Percentiles rank a stretch among this genome's conserved stretches.
phyloP scores from a whole-genome alignment of 2,797 vertebrate genomes.

The Phrynocephalus guinanensis region DNA sequence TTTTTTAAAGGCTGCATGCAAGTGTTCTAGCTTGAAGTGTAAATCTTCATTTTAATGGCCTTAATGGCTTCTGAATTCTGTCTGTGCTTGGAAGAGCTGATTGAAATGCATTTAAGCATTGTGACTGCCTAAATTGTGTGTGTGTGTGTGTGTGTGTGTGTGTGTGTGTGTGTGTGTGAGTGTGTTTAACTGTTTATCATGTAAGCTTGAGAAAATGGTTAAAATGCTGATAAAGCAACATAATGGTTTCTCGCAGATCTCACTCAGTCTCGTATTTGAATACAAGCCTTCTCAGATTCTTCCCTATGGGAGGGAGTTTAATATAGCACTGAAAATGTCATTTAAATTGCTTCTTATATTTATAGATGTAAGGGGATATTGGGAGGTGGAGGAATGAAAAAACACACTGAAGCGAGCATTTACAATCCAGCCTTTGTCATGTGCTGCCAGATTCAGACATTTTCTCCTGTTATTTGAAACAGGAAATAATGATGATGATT shows the following conservation, averaged over 20 bases:
- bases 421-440: not conserved
- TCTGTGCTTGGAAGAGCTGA: conserved; percentile 26
- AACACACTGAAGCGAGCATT: not conserved
- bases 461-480: not conserved
- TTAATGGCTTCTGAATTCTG: conserved; percentile 27
- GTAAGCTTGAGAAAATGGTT: conserved; percentile 49
- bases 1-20: conserved; percentile 45
- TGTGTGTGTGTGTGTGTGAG: conserved; percentile 20
- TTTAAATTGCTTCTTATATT: conserved; percentile 16
- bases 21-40: conserved; percentile 14
- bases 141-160: conserved; percentile 24
- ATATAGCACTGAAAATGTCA: conserved; percentile 9
- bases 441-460: not conserved
- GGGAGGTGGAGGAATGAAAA: not conserved
- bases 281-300: conserved; percentile 16
- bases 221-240: conserved; percentile 55
- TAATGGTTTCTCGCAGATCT: conserved; percentile 38
- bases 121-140: conserved; percentile 43
- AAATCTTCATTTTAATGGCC: conserved; percentile 41
- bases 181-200: conserved; percentile 58
- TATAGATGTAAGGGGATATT: not conserved
- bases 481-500: not conserved
- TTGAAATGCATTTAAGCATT: conserved; percentile 50
- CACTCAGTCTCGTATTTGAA: conserved; percentile 48
- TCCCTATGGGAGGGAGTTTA: conserved; percentile 38